These are phyloP conservation scores for Eumeta japonica DNA, from an alignment of 1,140 invertebrate genomes.

Conservation along the genomic window DNA sequence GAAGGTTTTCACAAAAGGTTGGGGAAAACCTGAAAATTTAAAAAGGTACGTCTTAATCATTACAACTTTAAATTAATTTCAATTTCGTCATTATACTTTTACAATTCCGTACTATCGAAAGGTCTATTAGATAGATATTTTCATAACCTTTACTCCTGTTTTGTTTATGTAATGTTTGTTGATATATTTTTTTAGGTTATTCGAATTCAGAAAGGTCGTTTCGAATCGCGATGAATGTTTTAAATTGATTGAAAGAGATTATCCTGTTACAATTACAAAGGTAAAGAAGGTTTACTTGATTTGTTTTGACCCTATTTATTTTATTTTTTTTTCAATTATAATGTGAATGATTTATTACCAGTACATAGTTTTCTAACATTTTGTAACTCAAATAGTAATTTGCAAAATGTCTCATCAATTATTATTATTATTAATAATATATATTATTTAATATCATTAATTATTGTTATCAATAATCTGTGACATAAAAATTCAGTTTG, in stretches of 20 bases:
- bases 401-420: not conserved
- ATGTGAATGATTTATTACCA: not conserved
- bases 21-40: slow-evolving; percentile 91
- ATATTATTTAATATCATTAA: too few species aligned
- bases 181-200: slow-evolving; percentile 81
- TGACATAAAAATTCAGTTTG: too few species aligned
- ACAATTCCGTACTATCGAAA: too few species aligned
- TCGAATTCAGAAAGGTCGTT: slow-evolving; percentile 86
- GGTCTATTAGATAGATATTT: too few species aligned
- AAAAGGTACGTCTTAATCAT: slow-evolving; percentile 80
- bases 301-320: not conserved
- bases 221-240: slow-evolving; percentile 80
- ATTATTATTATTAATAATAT: too few species aligned
- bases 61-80: too few species aligned
- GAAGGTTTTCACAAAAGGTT: slow-evolving; percentile 94
- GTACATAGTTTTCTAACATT: not conserved
- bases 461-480: too few species aligned
- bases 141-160: too few species aligned
- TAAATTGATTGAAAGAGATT: slow-evolving; percentile 76
- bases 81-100: too few species aligned
- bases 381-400: not conserved
- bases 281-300: slow-evolving; percentile 59
- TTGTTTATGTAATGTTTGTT: not conserved
- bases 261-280: slow-evolving; percentile 88
- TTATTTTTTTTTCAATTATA: not conserved